These are phyloP conservation scores for Gephyroberyx darwinii DNA, from an alignment of 2,797 vertebrate species.

Conservation along the genomic window DNA sequence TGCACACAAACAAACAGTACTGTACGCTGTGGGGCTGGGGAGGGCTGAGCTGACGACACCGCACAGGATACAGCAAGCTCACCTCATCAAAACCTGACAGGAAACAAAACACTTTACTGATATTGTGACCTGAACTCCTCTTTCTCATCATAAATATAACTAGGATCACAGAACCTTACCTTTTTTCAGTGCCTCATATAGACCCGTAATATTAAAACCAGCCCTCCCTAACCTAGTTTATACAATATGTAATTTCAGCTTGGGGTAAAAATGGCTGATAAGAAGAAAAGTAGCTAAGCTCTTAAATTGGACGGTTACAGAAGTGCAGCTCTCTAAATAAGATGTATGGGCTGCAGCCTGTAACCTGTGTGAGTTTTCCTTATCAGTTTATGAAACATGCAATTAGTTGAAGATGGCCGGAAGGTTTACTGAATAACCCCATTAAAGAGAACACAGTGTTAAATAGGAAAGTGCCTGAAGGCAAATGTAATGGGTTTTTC, in stretches of 20 bases:
- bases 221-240: constrained; percentile 39
- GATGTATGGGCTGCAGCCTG: constrained; percentile 57
- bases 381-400: constrained; percentile 78
- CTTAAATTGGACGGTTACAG: constrained; percentile 64
- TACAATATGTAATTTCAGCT: constrained; percentile 55
- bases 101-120: constrained; percentile 45
- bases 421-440: constrained; percentile 74
- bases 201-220: constrained; percentile 16
- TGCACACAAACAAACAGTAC: constrained; percentile 53
- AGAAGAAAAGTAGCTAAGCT: constrained; percentile 64
- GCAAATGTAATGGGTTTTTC: constrained; percentile 75
- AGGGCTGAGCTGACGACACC: constrained; percentile 49
- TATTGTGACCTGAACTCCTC: constrained; percentile 44
- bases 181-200: too few relatives aligned
- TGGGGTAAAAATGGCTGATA: constrained; percentile 65
- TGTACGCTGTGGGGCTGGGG: constrained; percentile 43
- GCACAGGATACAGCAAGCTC: constrained; percentile 55
- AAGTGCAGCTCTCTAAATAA: constrained; percentile 65
- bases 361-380: constrained; percentile 68
- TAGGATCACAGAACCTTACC: constrained; percentile 24
- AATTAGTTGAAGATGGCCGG: constrained; percentile 73
- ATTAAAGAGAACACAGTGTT: constrained; percentile 72
- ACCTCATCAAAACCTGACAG: constrained; percentile 55
- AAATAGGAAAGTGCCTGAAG: constrained; percentile 72
- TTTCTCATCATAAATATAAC: constrained; percentile 38